Evolutionary conservation across 2,797 vertebrate species (phyloP), one percentile per base, ranked within the genome.

Genomic region (Pipistrellus pipistrellus): DNA sequence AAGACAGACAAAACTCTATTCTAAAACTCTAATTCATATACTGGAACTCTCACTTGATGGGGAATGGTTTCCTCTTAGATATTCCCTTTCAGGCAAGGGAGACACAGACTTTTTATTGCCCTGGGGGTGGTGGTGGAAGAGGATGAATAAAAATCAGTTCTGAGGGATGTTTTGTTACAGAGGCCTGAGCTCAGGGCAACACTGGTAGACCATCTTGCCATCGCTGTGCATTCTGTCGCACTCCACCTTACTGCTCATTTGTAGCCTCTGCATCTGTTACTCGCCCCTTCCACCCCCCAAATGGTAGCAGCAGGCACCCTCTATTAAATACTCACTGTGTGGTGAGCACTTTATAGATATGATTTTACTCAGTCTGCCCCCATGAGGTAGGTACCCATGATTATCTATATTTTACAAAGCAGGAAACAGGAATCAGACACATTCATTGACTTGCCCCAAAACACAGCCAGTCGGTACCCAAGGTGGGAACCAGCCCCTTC

Each of bases 31-130:
- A 32, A 69, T 21, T 72, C 44, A 38, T 15, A 35, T 0, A 3
- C 14, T 23, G 44, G 18, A 68, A 77, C 27, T 80, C 55, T 87
- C 13, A n/a, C 55, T 59, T 59, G 25, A 51, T 1, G 6, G 17
- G 4, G n/a, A 51, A 15, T 15, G 48, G 35, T 80, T 46, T 62
- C 32, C 48, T 76, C 23, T 41, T 53, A 51, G n/a, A 76, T 73
- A 81, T 14, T 6, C 32, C 9, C 59, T 68, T 92, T 77, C 23
- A 38, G 73, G 87, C 82, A 88, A 94, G 21, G 41, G 44, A 95
- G 23, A 71, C 23, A 66, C 13, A 48, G 57, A 5, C n/a, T 68
- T 44, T 38, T 18, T 30, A 20, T 35, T 12, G 2, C 0, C 0
- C 7, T 7, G 2, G 14, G 9, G 2, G 20, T 20, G 3, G 11